These are phyloP conservation scores for Cricetomys ansorgei DNA, from an alignment of 2,113 vertebrate species.

Conservation along the genomic window DNA sequence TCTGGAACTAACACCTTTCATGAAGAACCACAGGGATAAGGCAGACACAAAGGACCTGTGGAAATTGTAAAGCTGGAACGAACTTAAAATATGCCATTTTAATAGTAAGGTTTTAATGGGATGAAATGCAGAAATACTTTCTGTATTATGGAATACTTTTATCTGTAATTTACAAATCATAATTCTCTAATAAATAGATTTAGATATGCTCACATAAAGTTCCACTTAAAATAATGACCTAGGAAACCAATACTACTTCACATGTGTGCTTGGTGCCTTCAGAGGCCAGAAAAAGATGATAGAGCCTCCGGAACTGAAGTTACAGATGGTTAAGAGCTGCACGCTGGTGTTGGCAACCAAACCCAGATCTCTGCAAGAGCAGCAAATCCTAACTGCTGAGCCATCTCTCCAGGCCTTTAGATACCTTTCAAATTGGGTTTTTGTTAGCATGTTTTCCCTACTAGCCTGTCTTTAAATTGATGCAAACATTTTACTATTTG, in stretches of 20 bases:
- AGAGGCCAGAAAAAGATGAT: background rate
- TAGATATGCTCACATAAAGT: background rate
- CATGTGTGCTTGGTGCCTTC: background rate
- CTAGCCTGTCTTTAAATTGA: constrained; percentile 18
- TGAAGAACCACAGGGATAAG: background rate
- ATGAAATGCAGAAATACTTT: background rate
- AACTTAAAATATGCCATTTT: constrained; percentile 27
- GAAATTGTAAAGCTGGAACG: constrained; percentile 18
- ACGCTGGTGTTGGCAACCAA: background rate
- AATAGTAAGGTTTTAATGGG: background rate
- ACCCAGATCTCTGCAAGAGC: background rate
- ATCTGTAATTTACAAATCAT: constrained; percentile 20
- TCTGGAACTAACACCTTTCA: background rate
- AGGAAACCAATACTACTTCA: background rate
- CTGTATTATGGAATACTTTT: background rate
- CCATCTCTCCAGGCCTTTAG: background rate
- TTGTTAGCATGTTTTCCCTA: constrained; percentile 14
- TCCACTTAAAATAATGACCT: constrained; percentile 24
- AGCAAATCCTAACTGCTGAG: background rate
- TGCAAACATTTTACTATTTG: background rate
- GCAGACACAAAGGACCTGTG: background rate
- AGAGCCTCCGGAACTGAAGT: background rate
- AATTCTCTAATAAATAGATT: constrained; percentile 30
- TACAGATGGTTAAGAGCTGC: background rate
- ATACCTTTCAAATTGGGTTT: background rate